Evolutionary conservation across 2,113 vertebrate species (phyloP).

Genomic region (Sclerurus mexicanus): DNA sequence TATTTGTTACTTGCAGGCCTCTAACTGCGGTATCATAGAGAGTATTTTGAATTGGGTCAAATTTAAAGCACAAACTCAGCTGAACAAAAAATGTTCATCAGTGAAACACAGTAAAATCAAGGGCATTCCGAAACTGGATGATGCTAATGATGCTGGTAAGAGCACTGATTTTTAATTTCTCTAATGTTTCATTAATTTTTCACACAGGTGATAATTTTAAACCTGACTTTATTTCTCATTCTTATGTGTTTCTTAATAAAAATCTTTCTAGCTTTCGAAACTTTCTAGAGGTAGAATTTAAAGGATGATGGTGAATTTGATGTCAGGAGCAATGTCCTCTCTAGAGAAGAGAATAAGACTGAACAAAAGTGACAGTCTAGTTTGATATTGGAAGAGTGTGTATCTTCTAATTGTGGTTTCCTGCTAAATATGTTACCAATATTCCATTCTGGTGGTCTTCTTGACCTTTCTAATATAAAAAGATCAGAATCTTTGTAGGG

Average conservation of each 20-base stretch:
- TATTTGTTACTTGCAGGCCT: conserved; percentile 80
- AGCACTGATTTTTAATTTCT: background rate
- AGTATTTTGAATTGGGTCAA: conserved; percentile 99
- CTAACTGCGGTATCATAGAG: conserved; percentile 97
- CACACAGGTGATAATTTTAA: background rate
- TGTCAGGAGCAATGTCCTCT: background rate
- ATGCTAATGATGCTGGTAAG: conserved; percentile 97
- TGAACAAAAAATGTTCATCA: conserved; percentile 98
- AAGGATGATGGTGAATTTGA: background rate
- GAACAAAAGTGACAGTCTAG: background rate
- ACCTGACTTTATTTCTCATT: background rate
- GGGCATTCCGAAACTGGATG: conserved; percentile 97
- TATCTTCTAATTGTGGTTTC: background rate
- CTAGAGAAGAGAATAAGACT: background rate
- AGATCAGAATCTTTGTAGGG: background rate
- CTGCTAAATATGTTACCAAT: background rate
- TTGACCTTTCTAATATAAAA: background rate
- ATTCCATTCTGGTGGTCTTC: background rate
- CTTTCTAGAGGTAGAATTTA: background rate
- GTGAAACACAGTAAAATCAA: conserved; percentile 99
- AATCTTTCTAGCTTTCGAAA: background rate
- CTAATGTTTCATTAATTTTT: background rate
- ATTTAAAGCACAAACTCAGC: conserved; percentile 97
- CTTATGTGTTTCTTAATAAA: background rate
- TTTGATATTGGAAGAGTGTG: background rate